Evolutionary conservation across 2,113 vertebrate genomes (phyloP), one percentile per base, ranked within the genome.

Genomic region (Lophura nycthemera): DNA sequence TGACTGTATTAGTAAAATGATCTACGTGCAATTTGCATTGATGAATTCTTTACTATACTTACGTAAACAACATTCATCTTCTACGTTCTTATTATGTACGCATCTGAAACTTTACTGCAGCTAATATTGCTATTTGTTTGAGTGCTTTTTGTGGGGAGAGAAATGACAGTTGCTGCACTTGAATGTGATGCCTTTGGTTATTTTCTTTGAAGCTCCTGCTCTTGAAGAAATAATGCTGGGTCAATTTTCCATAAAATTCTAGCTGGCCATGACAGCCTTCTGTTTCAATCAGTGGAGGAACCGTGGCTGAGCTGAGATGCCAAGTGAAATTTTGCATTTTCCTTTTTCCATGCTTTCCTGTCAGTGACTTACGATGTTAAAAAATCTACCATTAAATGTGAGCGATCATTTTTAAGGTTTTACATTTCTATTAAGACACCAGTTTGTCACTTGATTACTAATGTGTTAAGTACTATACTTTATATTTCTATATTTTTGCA

Each of bases 1-100:
- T 85, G 52, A 72, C 82, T 81, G 63, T 64, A 79, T 96, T 88
- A 70, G 69, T 83, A 66, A 91, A 95, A 86, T 82, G 52, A 54
- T 54, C 52, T 29, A 29, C 52, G 8, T 54, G 15, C 27, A 54
- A 16, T 54, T 54, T 54, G 52, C 14, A 16, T 16, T 54, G 27
- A 54, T 54, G 52, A 54, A 54, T 54, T 88, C 63, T 88, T 93
- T 85, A 74, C 66, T 84, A 10, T 74, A 64, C 85, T 93, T 91
- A 43, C 18, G 18, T 90, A 95, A 93, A 86, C 61, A 82, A 82
- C 40, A 59, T 71, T 82, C 54, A 30, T 54, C 29, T 54, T 73
- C 45, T 69, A 18, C 43, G 14, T 50, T 71, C 60, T 75, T 63
- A 48, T 65, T 84, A 59, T 22, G 82, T 20, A 47, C 76, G 34